Base-by-base conservation (phyloP, 2,113 vertebrate genomes). In the Gorsachius goisagi region DNA sequence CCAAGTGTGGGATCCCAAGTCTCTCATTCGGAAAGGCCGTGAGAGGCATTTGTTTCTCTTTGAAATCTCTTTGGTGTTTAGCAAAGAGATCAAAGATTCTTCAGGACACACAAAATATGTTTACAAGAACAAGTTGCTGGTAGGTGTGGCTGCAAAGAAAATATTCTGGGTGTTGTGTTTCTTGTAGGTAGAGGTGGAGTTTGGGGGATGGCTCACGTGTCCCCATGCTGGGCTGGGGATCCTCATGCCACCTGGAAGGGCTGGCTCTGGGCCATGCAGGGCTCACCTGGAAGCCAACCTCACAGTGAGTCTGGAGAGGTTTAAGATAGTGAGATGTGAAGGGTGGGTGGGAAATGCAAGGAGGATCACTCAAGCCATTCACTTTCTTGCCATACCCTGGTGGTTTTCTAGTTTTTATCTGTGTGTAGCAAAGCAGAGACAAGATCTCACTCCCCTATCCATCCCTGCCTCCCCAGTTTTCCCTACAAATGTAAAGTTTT, bases 1-100 rank as follows among this genome's bases (percentile, higher is more conserved):
- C 97, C 99, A 99, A 98, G 99, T 99, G n/a, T 99, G 99, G 99
- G 99, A 99, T 94, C 99, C 99, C 39, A 99, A 99, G 92, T 99
- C 99, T 11, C 99, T 99, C 88, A 99, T 99, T 98, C 98, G 99
- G 81, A 99, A 99, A 90, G 99, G 99, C 44, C 98, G 99, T 63
- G 99, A 99, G 93, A 98, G 99, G 22, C 99, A 99, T 97, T 98
- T 99, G 95, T 99, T 99, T 98, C 99, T 99, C 93, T 99, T 99
- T 82, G 99, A 99, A 98, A 99, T 99, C 97, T 99, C 99, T 18
- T 98, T 99, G 89, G 98, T 99, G 90, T 99, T 99, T 96, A 99
- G 99, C 97, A 99, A 99, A 91, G 99, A 99, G 97, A 99, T 99
- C 95, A 99, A 99, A 98, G 99, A 99, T 97, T 99, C 99, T 45